Evolutionary conservation across 2,113 vertebrate genomes (phyloP).

Genomic region (Ceyx margarethae): DNA sequence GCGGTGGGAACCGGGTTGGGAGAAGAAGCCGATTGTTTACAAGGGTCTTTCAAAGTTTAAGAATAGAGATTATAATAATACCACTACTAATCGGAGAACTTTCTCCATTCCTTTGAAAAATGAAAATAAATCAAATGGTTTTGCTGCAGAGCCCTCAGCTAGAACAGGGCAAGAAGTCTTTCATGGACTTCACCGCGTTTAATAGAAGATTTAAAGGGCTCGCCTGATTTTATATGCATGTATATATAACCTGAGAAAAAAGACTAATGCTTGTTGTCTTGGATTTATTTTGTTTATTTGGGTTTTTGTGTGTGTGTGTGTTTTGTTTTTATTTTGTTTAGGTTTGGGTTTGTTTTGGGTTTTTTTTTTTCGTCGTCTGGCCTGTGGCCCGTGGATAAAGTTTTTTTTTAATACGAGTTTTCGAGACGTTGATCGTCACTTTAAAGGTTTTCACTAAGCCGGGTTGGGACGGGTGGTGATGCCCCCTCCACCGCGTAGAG

Average conservation of each 20-base stretch:
- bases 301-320: too few species aligned
- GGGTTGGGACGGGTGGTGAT: background rate
- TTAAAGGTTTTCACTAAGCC: background rate
- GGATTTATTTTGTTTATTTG: background rate
- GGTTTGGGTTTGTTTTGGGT: background rate
- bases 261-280: background rate
- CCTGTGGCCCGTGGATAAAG: background rate
- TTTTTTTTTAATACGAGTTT: background rate
- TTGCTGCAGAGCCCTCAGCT: background rate
- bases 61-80: constrained; percentile 15
- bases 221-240: background rate
- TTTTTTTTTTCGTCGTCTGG: background rate
- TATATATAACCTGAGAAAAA: background rate
- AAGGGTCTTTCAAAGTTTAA: constrained; percentile 24
- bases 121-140: constrained; percentile 9
- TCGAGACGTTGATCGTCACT: background rate
- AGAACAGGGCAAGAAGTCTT: background rate
- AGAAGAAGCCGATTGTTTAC: constrained; percentile 39
- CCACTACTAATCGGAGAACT: background rate
- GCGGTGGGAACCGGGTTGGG: background rate
- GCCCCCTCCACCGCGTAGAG: background rate
- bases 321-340: too few species aligned
- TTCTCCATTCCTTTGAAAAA: constrained; percentile 22
- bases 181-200: background rate
- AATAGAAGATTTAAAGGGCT: background rate